Percentiles rank a stretch among this genome's conserved stretches.
Evolutionary conservation across 2,113 vertebrate genomes (phyloP).

Genomic region (Cervus canadensis): DNA sequence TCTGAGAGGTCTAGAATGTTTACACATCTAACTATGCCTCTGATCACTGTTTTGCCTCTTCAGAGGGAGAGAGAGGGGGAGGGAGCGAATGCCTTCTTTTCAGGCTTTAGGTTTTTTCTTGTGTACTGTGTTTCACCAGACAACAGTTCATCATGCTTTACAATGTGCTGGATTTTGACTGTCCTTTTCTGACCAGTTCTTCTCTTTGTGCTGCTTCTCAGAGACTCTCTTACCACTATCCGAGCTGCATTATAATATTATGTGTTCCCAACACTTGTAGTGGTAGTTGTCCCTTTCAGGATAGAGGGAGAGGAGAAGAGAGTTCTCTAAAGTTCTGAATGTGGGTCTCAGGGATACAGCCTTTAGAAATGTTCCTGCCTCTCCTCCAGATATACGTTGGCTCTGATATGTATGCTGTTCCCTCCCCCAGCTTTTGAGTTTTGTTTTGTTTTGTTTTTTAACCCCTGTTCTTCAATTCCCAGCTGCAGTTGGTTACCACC

Average conservation of each 20-base stretch:
- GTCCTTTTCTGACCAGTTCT: background rate
- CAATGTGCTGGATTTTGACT: background rate
- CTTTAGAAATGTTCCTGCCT: background rate
- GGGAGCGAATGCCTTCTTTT: background rate
- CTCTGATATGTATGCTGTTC: background rate
- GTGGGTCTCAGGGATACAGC: no score
- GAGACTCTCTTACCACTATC: background rate
- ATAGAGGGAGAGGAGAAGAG: background rate
- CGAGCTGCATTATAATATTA: background rate
- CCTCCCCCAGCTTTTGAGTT: fast-evolving
- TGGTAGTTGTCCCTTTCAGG: background rate
- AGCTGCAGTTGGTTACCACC: background rate
- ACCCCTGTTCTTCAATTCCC: no score
- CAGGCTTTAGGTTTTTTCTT: background rate
- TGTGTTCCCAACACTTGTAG: background rate
- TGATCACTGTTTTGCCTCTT: background rate
- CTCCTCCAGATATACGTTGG: background rate
- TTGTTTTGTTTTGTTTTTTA: background rate
- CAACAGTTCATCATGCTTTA: background rate
- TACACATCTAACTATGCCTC: background rate
- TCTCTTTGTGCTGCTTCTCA: background rate
- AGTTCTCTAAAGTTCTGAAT: background rate
- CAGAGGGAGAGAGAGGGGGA: background rate
- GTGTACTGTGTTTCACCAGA: background rate
- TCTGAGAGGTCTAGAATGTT: background rate